Base-by-base conservation (phyloP, 2,797 vertebrate species). In the Xenops minutus region DNA sequence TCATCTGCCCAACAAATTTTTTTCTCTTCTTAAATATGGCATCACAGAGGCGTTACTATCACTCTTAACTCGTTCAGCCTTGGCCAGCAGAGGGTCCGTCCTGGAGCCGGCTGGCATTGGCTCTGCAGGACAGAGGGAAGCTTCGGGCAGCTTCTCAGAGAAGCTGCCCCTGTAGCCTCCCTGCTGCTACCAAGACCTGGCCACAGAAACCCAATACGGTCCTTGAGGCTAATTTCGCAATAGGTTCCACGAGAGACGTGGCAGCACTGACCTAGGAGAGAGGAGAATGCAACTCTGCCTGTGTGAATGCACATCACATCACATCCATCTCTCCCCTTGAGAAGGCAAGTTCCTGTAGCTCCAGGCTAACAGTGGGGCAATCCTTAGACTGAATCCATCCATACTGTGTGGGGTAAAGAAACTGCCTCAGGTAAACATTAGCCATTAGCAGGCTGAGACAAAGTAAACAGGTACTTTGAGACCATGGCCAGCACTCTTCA, bases 261-360 rank as follows among this genome's bases (percentile, higher is more conserved):
- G 18, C 30, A 77, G 56, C 55, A 41, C 46, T 73, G 71, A 59
- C 52, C 36, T 37, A 23, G 26, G 16, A 52, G 16, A 22, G 37
- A 52, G 14, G 19, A 76, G 58, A 63, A 67, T n/a, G 44, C 39
- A 72, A 32, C 21, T 58, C 55, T 34, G 16, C 10, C 23, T 43
- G 6, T 9, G 10, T n/a, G 59, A 20, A 21, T 3, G 24, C 27
- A 44, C 34, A 52, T 23, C 0, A 0, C 16, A 23, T 36, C 49
- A 34, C 48, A 67, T 41, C 39, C 43, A 55, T 5, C 29, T 34
- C 27, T 49, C 30, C 20, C 51, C 41, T 29, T 24, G 41, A 88
- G 71, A 74, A 72, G 51, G 49, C 26, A 36, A 0, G 2, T 34
- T 73, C 27, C 46, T 14, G 67, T 24, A 75, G 46, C 46, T 34